Percentiles rank a stretch among this genome's conserved stretches.
Evolutionary conservation across 1,140 invertebrate genomes (phyloP).

Genomic region (Acarapis woodi): DNA sequence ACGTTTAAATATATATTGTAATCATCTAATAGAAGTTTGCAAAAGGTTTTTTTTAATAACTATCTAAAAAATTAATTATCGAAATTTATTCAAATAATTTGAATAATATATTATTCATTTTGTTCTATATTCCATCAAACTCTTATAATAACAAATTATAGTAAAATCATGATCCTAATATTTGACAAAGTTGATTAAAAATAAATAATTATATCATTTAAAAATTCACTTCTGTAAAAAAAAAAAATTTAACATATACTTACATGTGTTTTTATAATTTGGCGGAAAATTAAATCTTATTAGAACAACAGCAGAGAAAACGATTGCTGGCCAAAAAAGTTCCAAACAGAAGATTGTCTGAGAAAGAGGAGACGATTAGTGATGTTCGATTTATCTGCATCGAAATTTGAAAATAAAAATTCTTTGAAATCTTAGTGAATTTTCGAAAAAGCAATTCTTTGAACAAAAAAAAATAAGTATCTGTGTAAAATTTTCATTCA

Average conservation of each 20-base stretch:
- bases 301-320: slow-evolving; percentile 13
- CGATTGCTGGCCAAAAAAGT: slow-evolving; percentile 13
- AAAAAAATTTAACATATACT: slow-evolving; percentile 1
- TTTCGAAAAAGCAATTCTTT: background rate
- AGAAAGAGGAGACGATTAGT: background rate
- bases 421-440: no score
- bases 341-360: slow-evolving; percentile 12
- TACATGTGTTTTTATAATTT: slow-evolving; percentile 12
- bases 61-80: no score
- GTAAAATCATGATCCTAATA: background rate
- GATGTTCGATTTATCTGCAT: no score
- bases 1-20: no score
- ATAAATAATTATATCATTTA: background rate
- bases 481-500: background rate
- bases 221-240: background rate
- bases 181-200: background rate
- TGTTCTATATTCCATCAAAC: background rate
- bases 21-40: no score
- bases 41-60: no score
- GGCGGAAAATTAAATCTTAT: slow-evolving; percentile 12
- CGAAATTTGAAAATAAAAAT: no score
- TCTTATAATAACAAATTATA: background rate
- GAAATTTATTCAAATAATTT: background rate
- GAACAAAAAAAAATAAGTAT: background rate
- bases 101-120: background rate